Conservation (phyloP, 2,797 vertebrate species). For the Lutra lutra region DNA sequence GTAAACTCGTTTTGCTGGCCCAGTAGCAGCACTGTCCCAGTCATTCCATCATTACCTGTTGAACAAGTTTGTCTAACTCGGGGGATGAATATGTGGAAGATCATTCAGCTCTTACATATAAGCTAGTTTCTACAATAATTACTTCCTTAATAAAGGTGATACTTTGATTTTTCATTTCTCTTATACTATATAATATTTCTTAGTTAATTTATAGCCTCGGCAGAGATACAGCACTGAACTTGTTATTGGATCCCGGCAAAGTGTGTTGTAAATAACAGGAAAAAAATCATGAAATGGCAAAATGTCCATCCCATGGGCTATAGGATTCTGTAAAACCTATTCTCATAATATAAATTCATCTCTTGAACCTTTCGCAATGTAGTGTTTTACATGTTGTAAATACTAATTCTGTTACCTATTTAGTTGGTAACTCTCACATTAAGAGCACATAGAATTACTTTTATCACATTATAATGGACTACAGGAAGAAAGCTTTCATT, state of each 20-base stretch:
- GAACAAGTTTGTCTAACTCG: background rate
- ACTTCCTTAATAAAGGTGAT: background rate
- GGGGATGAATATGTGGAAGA: background rate
- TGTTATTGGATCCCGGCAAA: background rate
- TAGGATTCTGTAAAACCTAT: background rate
- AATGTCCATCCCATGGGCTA: background rate
- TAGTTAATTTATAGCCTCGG: background rate
- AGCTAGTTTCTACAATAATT: background rate
- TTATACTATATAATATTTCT: background rate
- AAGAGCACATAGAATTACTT: background rate
- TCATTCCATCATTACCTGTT: background rate
- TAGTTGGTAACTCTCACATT: background rate
- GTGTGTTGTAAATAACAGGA: background rate
- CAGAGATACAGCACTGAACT: background rate
- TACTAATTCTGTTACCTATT: background rate
- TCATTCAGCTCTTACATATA: background rate
- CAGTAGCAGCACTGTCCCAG: background rate
- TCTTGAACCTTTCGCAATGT: background rate
- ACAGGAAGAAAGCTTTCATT: background rate
- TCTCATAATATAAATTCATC: background rate
- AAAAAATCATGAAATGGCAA: background rate
- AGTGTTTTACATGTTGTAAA: background rate
- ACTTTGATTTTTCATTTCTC: background rate
- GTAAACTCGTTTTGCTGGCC: background rate
- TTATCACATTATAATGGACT: background rate